Base-by-base conservation (phyloP, 2,888 invertebrate species). In the Cheilosia pagana region DNA sequence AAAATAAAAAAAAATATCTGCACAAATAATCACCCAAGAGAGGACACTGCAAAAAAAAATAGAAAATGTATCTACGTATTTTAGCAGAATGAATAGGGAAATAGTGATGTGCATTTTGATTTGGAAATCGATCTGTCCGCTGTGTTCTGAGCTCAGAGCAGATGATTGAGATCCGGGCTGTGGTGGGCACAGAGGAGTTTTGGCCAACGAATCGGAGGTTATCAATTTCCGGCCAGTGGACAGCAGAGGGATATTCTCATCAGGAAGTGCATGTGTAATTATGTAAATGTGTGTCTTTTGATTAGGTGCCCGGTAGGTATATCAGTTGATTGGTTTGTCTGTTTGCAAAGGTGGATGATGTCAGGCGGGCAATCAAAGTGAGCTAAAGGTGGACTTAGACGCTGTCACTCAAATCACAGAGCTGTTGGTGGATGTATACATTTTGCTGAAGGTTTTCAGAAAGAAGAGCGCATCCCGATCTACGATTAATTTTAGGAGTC, bases 41-140 rank as follows among this genome's bases (percentile, higher is more conserved):
- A 41, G 21, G 16, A 35, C 12, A 35, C 12, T 12, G 35, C 3
- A 62, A 25, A 19, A n/a, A n/a, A 28, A 28, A 25, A 5, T 5
- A 25, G 1, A 25, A 28, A 28, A 28, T 2, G 3, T 2, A 23
- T 23, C 2, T 48, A 62, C n/a, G 63, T 43, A 59, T 50, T 59
- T 41, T 59, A 16, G 14, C 55, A 45, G 50, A 21, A 78, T 71
- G 65, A 71, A 79, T 52, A 65, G 71, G 50, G 72, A 59, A 71
- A 21, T 53, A 57, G 21, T 16, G 57, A 68, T 60, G 53, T 35
- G 68, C 68, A 25, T 65, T 79, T 72, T 65, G 72, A 72, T 72
- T 59, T 71, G 43, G 65, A 79, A 41, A 79, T 72, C 71, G 59
- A 79, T 79, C 50, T 62, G 39, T 62, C 21, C 45, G 31, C 45